Base-by-base conservation (phyloP, 2,888 invertebrate genomes). In the Lasioglossum malachurum region DNA sequence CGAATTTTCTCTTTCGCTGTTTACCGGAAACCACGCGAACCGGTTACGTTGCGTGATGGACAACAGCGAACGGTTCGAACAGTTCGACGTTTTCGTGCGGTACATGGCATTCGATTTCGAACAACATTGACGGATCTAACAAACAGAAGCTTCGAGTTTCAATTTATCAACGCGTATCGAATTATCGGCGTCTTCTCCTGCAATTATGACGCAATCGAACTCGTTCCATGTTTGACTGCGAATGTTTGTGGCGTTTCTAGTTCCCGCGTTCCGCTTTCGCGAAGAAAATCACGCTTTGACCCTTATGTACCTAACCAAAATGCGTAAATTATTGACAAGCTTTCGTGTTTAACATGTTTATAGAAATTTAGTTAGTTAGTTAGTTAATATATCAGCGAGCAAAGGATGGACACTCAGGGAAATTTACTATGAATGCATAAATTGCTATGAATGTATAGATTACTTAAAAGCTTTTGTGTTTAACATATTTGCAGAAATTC, bases 11-110 rank as follows among this genome's bases (percentile, higher is more conserved):
- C 31, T 67, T 67, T 27, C 57, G n/a, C 38, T 19, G 57, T 67
- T 75, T 73, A 57, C 75, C 72, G 84, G 53, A 75, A 84, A 76
- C 72, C 44, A 38, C 67, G 79, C 31, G 72, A 38, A n/a, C 19
- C 57, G 31, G 23, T 69, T 75, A 72, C 64, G 64, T 49, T 82
- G 57, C 23, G 19, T 73, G 46, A 35, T n/a, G 49, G 75, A 49
- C 84, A 41, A 14, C n/a, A 12, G 38, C 46, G 31, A 60, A 41
- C 23, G 23, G 16, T 69, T 74, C 4, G 16, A 82, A 82, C 67
- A 0, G 19, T 78, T 46, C 14, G 46, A 31, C 23, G 16, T 46
- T 67, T 72, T 3, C 19, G 23, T 12, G n/a, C 71, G 16, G 57
- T 31, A 12, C 23, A 69, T 4, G 2, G 23, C 23, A 69, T 23